phyloP scores from a whole-genome alignment of 2,113 vertebrate species.

The Poeciliopsis retropinna region DNA sequence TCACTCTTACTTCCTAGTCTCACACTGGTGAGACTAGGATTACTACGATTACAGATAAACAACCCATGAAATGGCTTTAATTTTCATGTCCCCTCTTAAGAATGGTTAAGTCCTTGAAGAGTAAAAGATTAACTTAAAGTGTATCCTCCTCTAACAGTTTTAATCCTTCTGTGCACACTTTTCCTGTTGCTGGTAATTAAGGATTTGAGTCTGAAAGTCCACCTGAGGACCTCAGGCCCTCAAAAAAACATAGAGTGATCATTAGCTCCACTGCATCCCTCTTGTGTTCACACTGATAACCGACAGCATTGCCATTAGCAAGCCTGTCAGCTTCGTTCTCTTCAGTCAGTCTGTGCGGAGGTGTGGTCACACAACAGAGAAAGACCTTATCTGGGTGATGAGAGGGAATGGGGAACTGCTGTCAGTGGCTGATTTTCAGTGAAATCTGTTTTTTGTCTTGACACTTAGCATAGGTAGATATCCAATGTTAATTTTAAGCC shows the following conservation, averaged over 20 bases:
- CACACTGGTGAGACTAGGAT: too few species aligned
- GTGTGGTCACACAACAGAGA: conserved; percentile 34
- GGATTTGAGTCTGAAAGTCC: background rate
- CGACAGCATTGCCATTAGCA: conserved; percentile 31
- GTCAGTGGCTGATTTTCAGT: conserved; percentile 50
- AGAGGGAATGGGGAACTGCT: conserved; percentile 57
- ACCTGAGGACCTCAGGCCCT: background rate
- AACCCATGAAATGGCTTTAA: background rate
- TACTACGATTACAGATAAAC: background rate
- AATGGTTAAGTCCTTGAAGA: background rate
- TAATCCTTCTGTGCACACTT: background rate
- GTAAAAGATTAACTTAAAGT: background rate
- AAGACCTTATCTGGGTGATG: conserved; percentile 64
- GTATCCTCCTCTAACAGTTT: background rate
- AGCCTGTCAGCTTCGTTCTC: conserved; percentile 48
- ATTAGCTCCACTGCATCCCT: conserved; percentile 36
- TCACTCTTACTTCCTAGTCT: background rate
- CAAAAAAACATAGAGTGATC: conserved; percentile 12
- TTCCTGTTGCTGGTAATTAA: background rate
- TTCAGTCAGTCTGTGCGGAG: conserved; percentile 46
- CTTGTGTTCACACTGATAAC: conserved; percentile 63
- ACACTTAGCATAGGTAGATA: too few species aligned
- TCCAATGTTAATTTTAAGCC: too few species aligned
- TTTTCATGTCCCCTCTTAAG: background rate
- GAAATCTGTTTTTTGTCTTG: conserved; percentile 51